Conservation (phyloP, 2,888 invertebrate species). For the Dichetophora obliterata region DNA sequence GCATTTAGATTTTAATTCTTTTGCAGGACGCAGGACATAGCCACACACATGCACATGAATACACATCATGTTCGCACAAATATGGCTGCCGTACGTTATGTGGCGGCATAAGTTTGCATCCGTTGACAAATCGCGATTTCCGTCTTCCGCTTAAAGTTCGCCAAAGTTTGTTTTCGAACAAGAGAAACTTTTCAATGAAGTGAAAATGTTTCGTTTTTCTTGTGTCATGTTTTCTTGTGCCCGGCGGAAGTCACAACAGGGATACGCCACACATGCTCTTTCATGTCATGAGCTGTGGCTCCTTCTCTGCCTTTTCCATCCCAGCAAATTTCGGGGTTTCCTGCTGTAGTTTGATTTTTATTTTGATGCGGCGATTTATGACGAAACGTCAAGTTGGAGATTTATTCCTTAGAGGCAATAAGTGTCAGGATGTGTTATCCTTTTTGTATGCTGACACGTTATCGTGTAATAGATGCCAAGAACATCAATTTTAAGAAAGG, state of each 20-base stretch:
- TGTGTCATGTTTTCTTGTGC: constrained; percentile 13
- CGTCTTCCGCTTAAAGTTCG: constrained; percentile 44
- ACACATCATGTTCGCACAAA: not conserved
- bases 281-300: not conserved
- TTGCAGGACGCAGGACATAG: not conserved
- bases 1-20: constrained; percentile 33
- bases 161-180: constrained; percentile 21
- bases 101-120: constrained; percentile 30
- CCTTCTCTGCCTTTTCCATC: not conserved
- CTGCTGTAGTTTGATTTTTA: constrained; percentile 6
- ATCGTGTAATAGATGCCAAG: constrained; percentile 26
- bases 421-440: constrained; percentile 41
- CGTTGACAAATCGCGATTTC: constrained; percentile 53
- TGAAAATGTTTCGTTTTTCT: constrained; percentile 23
- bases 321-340: not conserved
- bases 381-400: constrained; percentile 8
- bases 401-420: constrained; percentile 36
- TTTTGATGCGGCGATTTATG: constrained; percentile 31
- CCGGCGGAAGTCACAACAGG: constrained; percentile 34
- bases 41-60: not conserved
- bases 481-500: constrained; percentile 25
- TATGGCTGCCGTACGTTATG: not conserved
- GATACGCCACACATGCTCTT: constrained; percentile 6
- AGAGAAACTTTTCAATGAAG: constrained; percentile 40
- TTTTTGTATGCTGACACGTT: constrained; percentile 34